Percentiles rank a stretch among this genome's conserved stretches.
These are phyloP conservation scores for Drosophila sturtevanti DNA, from an alignment of 1,140 invertebrate genomes.

Conservation along the genomic window DNA sequence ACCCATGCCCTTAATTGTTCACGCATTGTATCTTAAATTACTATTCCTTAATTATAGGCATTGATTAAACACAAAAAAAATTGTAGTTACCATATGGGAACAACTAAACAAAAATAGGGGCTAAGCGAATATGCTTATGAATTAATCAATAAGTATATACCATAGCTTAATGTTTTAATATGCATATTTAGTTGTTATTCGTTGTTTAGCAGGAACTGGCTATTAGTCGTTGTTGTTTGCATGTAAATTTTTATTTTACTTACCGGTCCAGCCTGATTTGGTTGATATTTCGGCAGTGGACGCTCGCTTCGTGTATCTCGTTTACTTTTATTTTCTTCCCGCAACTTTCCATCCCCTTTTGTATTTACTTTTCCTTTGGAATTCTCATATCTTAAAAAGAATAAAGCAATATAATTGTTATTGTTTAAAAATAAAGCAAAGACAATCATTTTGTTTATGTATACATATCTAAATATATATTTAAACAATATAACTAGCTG, in stretches of 20 bases:
- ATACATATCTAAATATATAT: neutral
- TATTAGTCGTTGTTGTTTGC: neutral
- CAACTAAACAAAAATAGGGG: too few relatives aligned
- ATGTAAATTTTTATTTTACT: neutral
- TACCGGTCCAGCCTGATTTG: conserved; percentile 16
- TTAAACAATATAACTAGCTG: neutral
- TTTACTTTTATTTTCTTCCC: conserved; percentile 6
- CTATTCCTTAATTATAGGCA: too few relatives aligned
- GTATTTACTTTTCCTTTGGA: conserved; percentile 13
- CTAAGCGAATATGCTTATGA: too few relatives aligned
- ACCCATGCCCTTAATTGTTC: too few relatives aligned
- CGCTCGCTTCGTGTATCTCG: conserved; percentile 10
- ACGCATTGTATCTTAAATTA: too few relatives aligned
- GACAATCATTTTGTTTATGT: too few relatives aligned
- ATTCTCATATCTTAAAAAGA: conserved; percentile 19
- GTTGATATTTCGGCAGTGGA: conserved; percentile 16
- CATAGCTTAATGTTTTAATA: neutral
- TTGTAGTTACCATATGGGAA: too few relatives aligned
- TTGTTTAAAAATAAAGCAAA: neutral
- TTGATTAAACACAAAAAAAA: too few relatives aligned
- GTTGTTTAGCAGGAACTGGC: neutral
- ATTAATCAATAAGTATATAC: neutral
- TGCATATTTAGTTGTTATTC: neutral
- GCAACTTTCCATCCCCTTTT: neutral
- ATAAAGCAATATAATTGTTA: neutral